Evolutionary conservation across 2,797 vertebrate genomes (phyloP).

Genomic region (Enteromius afrohamiltoni): DNA sequence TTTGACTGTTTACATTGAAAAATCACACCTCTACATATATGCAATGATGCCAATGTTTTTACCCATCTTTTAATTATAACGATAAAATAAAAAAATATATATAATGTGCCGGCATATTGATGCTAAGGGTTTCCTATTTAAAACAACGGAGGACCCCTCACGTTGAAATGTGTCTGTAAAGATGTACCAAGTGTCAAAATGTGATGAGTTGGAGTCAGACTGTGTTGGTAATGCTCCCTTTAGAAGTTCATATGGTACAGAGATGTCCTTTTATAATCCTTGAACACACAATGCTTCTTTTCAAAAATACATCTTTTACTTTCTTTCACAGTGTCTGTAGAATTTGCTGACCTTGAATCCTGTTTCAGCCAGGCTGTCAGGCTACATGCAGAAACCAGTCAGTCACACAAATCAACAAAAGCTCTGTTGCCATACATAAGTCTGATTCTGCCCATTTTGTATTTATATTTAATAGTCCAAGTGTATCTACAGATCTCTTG

Average conservation of each 20-base stretch:
- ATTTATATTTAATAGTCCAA: neutral
- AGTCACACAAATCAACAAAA: neutral
- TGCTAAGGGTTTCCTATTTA: no score
- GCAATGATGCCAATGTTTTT: no score
- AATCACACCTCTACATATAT: no score
- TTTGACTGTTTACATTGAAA: no score
- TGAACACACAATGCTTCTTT: neutral
- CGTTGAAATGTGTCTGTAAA: no score
- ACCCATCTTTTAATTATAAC: no score
- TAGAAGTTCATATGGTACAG: neutral
- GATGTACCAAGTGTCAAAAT: no score
- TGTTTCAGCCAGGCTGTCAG: neutral
- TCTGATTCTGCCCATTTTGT: neutral
- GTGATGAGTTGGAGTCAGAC: no score
- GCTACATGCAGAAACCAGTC: neutral
- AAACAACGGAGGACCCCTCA: no score
- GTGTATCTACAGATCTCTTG: neutral
- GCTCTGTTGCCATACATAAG: neutral
- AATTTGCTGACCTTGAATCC: slow-evolving; percentile 8
- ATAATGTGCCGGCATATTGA: no score
- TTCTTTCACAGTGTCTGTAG: neutral
- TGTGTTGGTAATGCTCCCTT: neutral
- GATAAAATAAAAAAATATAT: no score
- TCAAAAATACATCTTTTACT: neutral
- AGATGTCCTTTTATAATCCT: neutral